Base-by-base conservation (phyloP, 2,797 vertebrate species). In the Hoplostethus atlanticus region DNA sequence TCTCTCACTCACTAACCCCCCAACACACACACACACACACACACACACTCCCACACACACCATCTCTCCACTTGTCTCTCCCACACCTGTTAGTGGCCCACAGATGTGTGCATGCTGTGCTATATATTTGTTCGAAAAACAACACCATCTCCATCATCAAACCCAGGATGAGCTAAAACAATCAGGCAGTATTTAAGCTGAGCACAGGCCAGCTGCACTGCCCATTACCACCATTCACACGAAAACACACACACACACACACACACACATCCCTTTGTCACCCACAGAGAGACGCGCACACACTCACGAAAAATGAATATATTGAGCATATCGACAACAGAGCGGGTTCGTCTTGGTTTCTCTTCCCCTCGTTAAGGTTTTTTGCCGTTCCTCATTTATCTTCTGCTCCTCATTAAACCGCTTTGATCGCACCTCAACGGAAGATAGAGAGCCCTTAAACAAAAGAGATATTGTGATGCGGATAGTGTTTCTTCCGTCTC, bases 51-150 rank as follows among this genome's bases (percentile, higher is more conserved):
- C 16, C 54, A 17, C 79, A 68, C 83, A 50, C 70, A 76, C 73
- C 66, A 61, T 70, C 80, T 73, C 75, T 66, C 81, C 76, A 78
- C 76, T 84, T 75, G 78, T 86, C 76, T 84, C 60, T 17, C 92
- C 94, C 96, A 94, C 96, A 98, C 97, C 97, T 98, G 96, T 96
- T 96, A 92, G 90, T 85, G 89, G 79, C 92, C 92, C 93, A 94
- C 94, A 95, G 95, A 96, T 95, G 90, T 94, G 87, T 87, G 88
- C 76, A 77, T 30, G 62, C 79, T 28, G 83, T 89, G 89, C 95
- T 79, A 92, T 89, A 91, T 64, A 60, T 81, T 92, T 93, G 95
- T 92, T 92, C 90, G 91, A 95, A 91, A 95, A 93, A 95, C 93
- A 91, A 88, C 95, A 92, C 93, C 93, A 88, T 96, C 93, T 93